Evolutionary conservation across 2,888 invertebrate genomes (phyloP).

Genomic region (Sipha maydis): DNA sequence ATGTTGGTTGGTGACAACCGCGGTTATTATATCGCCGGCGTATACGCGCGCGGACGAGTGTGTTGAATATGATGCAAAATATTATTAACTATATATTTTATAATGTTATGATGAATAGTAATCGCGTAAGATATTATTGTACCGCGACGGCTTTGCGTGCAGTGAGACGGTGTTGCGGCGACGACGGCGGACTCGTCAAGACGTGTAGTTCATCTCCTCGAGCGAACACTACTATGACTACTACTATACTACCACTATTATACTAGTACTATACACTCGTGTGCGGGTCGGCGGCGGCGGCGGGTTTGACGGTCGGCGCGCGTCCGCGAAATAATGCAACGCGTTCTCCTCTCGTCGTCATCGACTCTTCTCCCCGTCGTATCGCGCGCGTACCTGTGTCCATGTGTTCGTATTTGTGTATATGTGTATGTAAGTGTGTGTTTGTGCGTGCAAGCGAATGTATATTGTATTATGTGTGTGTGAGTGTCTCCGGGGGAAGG

Average conservation of each 20-base stretch:
- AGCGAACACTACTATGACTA: conserved; percentile 13
- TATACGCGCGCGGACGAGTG: too few relatives aligned
- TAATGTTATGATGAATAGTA: too few relatives aligned
- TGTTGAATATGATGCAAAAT: too few relatives aligned
- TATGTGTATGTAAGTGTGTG: not conserved
- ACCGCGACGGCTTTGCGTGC: not conserved
- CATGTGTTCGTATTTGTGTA: not conserved
- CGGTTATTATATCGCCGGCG: too few relatives aligned
- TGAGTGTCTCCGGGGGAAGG: not conserved
- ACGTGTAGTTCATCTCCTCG: conserved; percentile 34
- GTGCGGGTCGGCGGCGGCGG: conserved; percentile 2
- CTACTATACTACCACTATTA: too few relatives aligned
- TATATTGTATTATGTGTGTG: not conserved
- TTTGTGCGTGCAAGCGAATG: not conserved
- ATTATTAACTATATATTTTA: too few relatives aligned
- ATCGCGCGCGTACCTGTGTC: too few relatives aligned
- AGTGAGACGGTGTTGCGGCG: not conserved
- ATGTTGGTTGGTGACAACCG: too few relatives aligned
- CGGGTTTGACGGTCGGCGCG: conserved; percentile 30
- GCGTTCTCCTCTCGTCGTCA: conserved; percentile 34
- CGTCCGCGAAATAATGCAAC: conserved; percentile 49
- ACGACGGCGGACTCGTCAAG: conserved; percentile 19
- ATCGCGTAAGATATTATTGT: too few relatives aligned
- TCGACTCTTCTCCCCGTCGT: not conserved
- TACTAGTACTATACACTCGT: not conserved